These are phyloP conservation scores for Caenorhabditis afra DNA, from an alignment of 2,888 invertebrate species.

Conservation along the genomic window DNA sequence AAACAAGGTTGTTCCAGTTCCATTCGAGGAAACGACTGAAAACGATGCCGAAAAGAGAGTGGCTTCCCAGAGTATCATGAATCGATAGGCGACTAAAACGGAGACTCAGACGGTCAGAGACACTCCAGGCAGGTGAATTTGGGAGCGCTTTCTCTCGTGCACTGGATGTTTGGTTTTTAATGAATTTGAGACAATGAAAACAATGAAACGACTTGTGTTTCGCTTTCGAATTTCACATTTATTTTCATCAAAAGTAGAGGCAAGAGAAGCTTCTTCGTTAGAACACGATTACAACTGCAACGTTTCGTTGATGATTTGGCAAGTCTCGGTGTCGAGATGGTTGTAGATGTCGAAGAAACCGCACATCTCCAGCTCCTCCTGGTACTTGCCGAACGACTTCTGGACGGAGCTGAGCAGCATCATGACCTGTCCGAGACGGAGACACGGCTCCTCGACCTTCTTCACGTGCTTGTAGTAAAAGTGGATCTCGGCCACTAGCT, in stretches of 20 bases:
- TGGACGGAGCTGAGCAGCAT: conserved; percentile 44
- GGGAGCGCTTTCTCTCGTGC: no score
- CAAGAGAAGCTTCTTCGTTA: background rate
- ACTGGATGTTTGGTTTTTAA: no score
- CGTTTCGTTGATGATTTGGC: conserved; percentile 44
- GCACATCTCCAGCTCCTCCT: conserved; percentile 56
- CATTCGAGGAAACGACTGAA: conserved; percentile 9
- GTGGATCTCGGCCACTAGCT: conserved; percentile 40
- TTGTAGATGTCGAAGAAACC: conserved; percentile 56
- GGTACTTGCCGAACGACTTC: conserved; percentile 50
- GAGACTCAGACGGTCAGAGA: conserved; percentile 31
- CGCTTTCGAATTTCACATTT: background rate
- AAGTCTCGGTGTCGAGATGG: conserved; percentile 33
- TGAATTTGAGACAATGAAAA: no score
- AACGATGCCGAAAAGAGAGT: conserved; percentile 6
- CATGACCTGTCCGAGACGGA: conserved; percentile 52
- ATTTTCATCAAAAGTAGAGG: conserved; percentile 2
- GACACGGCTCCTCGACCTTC: conserved; percentile 47
- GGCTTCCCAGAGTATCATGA: conserved; percentile 17
- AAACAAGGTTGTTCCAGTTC: conserved; percentile 16
- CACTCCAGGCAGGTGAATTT: conserved; percentile 33
- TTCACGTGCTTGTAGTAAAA: conserved; percentile 48
- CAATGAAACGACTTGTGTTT: no score
- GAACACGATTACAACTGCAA: conserved; percentile 35
- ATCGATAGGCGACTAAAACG: conserved; percentile 21